phyloP scores from a whole-genome alignment of 2,888 invertebrate genomes.

The Caenorhabditis sp. region DNA sequence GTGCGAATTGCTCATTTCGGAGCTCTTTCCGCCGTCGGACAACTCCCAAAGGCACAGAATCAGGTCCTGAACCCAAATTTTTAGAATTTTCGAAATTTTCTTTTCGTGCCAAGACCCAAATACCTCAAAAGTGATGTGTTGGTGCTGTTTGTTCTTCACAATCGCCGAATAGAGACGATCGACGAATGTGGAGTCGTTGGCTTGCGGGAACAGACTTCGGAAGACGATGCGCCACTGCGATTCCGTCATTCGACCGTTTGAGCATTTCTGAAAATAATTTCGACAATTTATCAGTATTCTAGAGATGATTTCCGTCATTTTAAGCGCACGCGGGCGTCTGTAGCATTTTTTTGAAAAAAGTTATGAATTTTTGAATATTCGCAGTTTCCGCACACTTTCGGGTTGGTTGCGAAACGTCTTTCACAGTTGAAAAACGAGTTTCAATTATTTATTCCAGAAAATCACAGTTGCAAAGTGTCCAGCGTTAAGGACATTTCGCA shows the following conservation, averaged over 20 bases:
- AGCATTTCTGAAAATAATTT: slow-evolving; percentile 66
- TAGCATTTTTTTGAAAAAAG: no score
- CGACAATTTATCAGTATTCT: no score
- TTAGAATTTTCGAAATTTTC: no score
- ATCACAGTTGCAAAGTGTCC: no score
- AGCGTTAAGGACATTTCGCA: no score
- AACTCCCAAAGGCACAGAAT: slow-evolving; percentile 71
- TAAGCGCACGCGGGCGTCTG: no score
- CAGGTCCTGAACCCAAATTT: slow-evolving; percentile 63
- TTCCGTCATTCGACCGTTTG: slow-evolving; percentile 73
- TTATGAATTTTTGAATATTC: no score
- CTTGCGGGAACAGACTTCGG: slow-evolving; percentile 71
- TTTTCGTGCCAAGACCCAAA: not conserved
- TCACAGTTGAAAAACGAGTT: no score
- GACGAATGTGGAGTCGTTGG: slow-evolving; percentile 71
- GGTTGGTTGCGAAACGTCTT: no score
- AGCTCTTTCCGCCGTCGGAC: slow-evolving; percentile 53
- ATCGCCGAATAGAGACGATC: slow-evolving; percentile 72
- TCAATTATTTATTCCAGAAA: no score
- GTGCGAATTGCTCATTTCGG: slow-evolving; percentile 51
- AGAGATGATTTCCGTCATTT: not conserved
- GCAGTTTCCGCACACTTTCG: no score
- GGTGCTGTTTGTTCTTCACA: slow-evolving; percentile 64
- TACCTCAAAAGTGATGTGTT: slow-evolving; percentile 69
- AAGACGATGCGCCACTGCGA: slow-evolving; percentile 72